Base-by-base conservation (phyloP, 2,888 invertebrate species). In the Drosophila leonis region DNA sequence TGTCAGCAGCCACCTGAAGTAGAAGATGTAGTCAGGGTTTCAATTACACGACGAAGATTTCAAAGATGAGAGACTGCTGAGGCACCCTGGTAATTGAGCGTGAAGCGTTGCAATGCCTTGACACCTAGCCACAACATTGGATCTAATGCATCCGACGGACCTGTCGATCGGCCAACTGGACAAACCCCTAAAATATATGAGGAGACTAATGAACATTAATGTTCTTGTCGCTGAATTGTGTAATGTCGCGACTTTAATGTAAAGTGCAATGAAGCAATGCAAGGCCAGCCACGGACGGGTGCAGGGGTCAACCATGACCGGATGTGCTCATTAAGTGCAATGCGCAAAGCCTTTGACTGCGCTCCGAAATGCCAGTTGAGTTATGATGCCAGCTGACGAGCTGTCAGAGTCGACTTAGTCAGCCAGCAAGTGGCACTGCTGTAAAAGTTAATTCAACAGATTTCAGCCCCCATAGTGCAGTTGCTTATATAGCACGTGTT, bases 371-470 rank as follows among this genome's bases (percentile, higher is more conserved):
- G 83, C 86, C 86, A 84, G 79, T 81, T 90, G 90, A 90, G 54
- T 90, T 86, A 90, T 90, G 90, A 79, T 82, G 82, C 88, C 86
- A 89, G 78, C 86, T 88, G 90, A 90, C 83, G 83, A 88, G 83
- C 83, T 86, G 86, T 90, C 86, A 88, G 71, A 78, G 64, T 52
- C 56, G 67, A 61, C 63, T 62, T 41, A 72, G 62, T 59, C 60
- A 52, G 54, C 51, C 55, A 42, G 70, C 74, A 74, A 78, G 82
- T 81, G 84, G 37, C 46, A 8, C 12, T 41, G 80, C 74, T 63
- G 68, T 81, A 74, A 70, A 82, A 85, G 59, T 78, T 76, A 78
- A 86, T 88, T 78, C 86, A 88, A 46, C 31, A 35, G 44, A 37
- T 29, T 33, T 65, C 76, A 65, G 78, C 78, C 78, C 80, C 61